Conservation (phyloP, 2,888 invertebrate species). For the Synergus itoensis region DNA sequence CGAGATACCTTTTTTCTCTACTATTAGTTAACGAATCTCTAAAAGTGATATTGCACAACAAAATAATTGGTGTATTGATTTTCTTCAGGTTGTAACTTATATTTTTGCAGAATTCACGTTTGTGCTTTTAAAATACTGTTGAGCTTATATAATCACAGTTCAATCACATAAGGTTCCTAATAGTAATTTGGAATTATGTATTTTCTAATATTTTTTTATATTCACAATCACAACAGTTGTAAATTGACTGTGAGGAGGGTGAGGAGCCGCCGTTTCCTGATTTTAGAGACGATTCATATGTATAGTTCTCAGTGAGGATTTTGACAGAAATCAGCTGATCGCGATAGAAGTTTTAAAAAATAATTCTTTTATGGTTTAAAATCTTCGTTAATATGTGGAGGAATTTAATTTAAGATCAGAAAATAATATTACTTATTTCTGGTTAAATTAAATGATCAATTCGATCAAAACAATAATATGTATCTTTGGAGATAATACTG, state of each 20-base stretch:
- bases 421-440: background rate
- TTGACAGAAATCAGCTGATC: constrained; percentile 9
- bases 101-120: constrained; percentile 14
- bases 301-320: background rate
- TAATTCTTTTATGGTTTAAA: too few relatives aligned
- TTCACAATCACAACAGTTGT: background rate
- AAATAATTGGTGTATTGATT: constrained; percentile 31
- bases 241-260: background rate
- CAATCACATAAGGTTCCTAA: background rate
- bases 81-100: background rate
- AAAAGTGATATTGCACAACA: constrained; percentile 35
- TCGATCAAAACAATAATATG: too few relatives aligned
- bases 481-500: too few relatives aligned
- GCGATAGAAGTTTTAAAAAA: background rate
- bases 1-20: background rate
- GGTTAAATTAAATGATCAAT: background rate
- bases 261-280: background rate
- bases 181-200: background rate
- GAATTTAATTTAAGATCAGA: background rate
- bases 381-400: background rate
- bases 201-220: background rate
- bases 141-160: constrained; percentile 2
- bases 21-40: constrained; percentile 1
- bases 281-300: background rate
- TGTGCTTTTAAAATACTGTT: background rate